phyloP scores from a whole-genome alignment of 2,797 vertebrate species.

The Cyclopterus lumpus region DNA sequence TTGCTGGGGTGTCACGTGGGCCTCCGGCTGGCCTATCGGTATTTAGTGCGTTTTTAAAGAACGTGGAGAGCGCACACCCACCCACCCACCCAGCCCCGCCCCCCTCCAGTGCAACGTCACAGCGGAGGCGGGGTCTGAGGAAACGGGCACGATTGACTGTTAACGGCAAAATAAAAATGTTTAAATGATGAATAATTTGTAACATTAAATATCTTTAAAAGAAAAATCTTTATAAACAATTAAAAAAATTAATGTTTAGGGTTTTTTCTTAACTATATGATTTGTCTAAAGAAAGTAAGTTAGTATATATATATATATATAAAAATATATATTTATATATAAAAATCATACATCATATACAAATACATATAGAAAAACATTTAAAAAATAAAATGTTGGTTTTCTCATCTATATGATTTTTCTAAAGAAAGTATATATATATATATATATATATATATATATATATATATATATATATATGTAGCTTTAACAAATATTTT shows the following conservation, averaged over 20 bases:
- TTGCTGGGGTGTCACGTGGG: constrained; percentile 51
- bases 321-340: no score
- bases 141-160: constrained; percentile 24
- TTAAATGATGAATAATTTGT: neutral
- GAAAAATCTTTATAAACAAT: no score
- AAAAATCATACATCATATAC: no score
- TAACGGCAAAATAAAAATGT: neutral
- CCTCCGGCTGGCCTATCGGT: constrained; percentile 32
- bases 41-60: constrained; percentile 26
- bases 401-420: neutral
- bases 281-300: no score
- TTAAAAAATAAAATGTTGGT: no score
- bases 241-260: no score
- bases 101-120: constrained; percentile 67
- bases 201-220: neutral
- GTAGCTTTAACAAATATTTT: neutral
- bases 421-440: no score
- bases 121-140: constrained; percentile 29
- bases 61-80: constrained; percentile 34
- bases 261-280: no score
- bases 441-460: neutral
- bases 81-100: no score
- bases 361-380: no score
- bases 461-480: neutral
- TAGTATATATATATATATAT: no score